A percentile compares a stretch with the other conserved stretches of the same genome.
These are phyloP conservation scores for Oryzias woworae DNA, from an alignment of 2,113 vertebrate genomes.

Conservation along the genomic window DNA sequence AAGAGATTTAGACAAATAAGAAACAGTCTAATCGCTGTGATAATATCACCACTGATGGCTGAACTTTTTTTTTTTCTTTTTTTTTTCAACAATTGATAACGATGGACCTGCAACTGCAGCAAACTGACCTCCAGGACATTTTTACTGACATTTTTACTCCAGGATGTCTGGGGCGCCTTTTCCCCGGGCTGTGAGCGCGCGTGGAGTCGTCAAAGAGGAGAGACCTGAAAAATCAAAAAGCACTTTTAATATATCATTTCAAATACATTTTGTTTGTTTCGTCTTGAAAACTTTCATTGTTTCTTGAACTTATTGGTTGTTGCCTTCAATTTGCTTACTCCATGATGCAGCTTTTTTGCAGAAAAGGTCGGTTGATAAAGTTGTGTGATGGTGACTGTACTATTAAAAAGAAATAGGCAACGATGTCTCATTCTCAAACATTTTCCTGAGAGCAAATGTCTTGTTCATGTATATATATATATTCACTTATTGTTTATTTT, in stretches of 20 bases:
- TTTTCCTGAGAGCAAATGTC: conserved; percentile 65
- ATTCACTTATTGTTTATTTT: not conserved
- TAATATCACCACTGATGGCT: conserved; percentile 84
- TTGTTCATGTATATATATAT: conserved; percentile 13
- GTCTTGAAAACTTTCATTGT: conserved; percentile 82
- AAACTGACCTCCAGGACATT: conserved; percentile 83
- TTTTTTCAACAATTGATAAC: conserved; percentile 62
- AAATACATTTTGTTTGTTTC: conserved; percentile 85
- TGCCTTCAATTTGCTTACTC: conserved; percentile 83
- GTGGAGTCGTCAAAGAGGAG: conserved; percentile 80
- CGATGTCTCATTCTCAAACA: conserved; percentile 78
- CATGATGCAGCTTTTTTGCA: conserved; percentile 82
- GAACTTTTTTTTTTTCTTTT: conserved; percentile 68
- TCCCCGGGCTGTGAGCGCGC: conserved; percentile 70
- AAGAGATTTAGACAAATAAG: conserved; percentile 96
- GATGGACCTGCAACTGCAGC: conserved; percentile 81
- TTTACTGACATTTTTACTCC: conserved; percentile 68
- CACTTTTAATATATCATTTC: conserved; percentile 89
- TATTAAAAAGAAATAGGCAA: conserved; percentile 85
- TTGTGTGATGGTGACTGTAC: conserved; percentile 86
- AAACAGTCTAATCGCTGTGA: conserved; percentile 91
- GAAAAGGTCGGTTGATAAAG: conserved; percentile 81
- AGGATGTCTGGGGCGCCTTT: conserved; percentile 75
- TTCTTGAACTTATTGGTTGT: conserved; percentile 83
- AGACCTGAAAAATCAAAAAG: conserved; percentile 79